Conservation (phyloP, 92 coral and sea anemone species). For the Parazoanthus atlanticus region DNA sequence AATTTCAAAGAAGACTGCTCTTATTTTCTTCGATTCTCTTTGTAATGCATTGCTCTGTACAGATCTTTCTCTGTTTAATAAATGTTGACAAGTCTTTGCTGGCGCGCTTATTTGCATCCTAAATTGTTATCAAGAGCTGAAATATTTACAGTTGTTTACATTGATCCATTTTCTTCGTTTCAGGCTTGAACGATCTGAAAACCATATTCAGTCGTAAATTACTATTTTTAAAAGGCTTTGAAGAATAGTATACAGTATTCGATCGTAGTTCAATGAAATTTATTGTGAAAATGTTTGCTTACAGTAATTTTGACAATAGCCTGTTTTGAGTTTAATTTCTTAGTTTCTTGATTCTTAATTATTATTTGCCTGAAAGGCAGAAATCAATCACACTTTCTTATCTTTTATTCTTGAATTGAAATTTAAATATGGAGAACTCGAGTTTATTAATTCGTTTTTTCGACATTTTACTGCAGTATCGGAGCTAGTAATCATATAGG, state of each 20-base stretch:
- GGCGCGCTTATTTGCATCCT: not conserved
- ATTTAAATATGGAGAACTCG: not conserved
- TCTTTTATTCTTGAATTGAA: not conserved
- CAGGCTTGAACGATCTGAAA: slow-evolving; percentile 12
- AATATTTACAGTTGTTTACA: not conserved
- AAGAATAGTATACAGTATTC: not conserved
- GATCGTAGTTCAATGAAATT: not conserved
- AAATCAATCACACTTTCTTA: not conserved
- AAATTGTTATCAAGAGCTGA: not conserved
- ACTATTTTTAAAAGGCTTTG: not conserved
- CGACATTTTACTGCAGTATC: slow-evolving; percentile 12
- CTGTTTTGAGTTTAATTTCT: slow-evolving; percentile 21
- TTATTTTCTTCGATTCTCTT: not conserved
- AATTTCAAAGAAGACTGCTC: not conserved
- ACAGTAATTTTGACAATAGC: slow-evolving; percentile 23
- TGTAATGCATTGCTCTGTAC: not conserved
- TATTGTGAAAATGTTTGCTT: slow-evolving; percentile 36
- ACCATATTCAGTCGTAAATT: not conserved
- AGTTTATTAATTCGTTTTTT: not conserved
- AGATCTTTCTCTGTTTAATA: not conserved
- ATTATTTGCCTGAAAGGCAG: slow-evolving; percentile 8
- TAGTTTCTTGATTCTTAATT: slow-evolving; percentile 4
- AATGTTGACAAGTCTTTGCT: not conserved
- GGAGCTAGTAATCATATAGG: not conserved
- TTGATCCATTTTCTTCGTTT: not conserved